These are phyloP conservation scores for Anguilla japonica DNA, from an alignment of 2,113 vertebrate genomes.

Conservation along the genomic window DNA sequence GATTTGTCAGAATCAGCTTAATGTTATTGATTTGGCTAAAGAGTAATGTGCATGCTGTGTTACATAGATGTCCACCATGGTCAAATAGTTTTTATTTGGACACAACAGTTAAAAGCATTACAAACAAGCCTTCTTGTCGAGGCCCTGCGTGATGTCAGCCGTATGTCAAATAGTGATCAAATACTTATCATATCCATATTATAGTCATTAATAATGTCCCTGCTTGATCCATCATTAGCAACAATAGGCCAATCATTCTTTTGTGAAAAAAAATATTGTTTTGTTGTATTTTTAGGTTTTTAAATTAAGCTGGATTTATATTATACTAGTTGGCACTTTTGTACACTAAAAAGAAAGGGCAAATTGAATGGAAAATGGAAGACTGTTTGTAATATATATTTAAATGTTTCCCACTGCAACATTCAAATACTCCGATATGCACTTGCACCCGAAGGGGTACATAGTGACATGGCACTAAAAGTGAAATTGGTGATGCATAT, in stretches of 20 bases:
- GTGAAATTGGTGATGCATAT: conserved; percentile 19
- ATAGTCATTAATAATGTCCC: background rate
- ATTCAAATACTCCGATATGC: conserved; percentile 6
- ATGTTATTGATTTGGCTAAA: background rate
- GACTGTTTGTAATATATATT: background rate
- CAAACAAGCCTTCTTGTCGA: background rate
- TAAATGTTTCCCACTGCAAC: background rate
- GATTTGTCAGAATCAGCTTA: background rate
- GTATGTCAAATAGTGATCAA: background rate
- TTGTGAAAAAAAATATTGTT: too few species aligned
- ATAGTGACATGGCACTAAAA: background rate
- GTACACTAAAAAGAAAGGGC: background rate
- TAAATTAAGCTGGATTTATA: background rate
- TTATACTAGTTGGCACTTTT: background rate
- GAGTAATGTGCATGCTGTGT: background rate
- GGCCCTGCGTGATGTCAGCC: background rate
- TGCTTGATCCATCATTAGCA: background rate
- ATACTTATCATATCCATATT: background rate
- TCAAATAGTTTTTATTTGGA: background rate
- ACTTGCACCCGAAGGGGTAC: conserved; percentile 5
- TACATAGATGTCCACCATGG: background rate
- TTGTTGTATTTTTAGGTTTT: background rate
- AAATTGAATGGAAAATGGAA: conserved; percentile 14
- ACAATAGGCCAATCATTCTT: background rate
- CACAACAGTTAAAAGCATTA: background rate